Base-by-base conservation (phyloP, 2,797 vertebrate species). In the Oreonectes daqikongensis region DNA sequence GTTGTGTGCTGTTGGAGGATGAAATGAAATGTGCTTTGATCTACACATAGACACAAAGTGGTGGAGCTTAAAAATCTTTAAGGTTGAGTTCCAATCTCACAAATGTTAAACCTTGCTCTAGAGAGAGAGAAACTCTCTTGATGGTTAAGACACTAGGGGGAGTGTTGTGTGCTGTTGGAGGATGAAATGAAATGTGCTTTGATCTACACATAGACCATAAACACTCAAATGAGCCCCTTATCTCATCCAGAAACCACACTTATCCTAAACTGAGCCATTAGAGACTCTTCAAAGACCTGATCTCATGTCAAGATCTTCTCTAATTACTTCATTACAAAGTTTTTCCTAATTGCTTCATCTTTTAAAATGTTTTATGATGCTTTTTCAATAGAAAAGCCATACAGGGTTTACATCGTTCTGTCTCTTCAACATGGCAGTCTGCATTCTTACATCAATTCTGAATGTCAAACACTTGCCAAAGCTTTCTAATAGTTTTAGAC, bases 221-320 rank as follows among this genome's bases (percentile, higher is more conserved):
- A 60, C 9, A 38, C 42, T 60, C 0, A 59, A 48, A 68, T 59
- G 40, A 68, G n/a, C 10, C 28, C 1, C 4, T 26, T 38, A 60
- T 68, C 26, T 59, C 40, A 35, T 20, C 53, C n/a, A 5, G 65
- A 75, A 67, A 46, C 15, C 15, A 26, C 14, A 38, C 18, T 55
- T 64, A 20, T 52, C 44, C 26, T 65, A 65, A 64, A 65, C 32
- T 40, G 22, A 64, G 44, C 59, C n/a, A 9, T 30, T 42, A 55
- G 64, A 65, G 4, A 15, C 10, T 35, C 32, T 17, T 73, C 20
- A 63, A 73, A 64, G 22, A 74, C 46, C 17, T 15, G 11, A 65
- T 26, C 22, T 64, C 3, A 28, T 26, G 38, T 6, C 18, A 42
- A 53, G 32, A 74, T 64, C 60, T 52, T 53, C 17, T 1, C 5